Base-by-base conservation (phyloP, 1,140 invertebrate genomes). In the Bombus terrestris region DNA sequence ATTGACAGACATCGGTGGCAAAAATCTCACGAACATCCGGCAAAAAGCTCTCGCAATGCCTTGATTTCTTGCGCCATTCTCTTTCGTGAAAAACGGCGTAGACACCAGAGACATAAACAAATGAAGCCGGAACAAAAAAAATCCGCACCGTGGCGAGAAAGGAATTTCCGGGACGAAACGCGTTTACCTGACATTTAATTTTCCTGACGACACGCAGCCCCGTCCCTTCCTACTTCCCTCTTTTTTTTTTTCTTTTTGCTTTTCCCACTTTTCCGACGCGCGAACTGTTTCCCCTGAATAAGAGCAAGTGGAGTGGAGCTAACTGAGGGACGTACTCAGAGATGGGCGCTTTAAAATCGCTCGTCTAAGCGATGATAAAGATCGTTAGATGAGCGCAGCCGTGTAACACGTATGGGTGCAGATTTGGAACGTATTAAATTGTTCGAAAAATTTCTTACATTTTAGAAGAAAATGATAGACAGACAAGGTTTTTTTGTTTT, bases 101-200 rank as follows among this genome's bases (percentile, higher is more conserved):
- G 47, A 57, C 47, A 57, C 47, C 39, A 39, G 66, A 15, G 13
- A 37, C 83, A 22, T 80, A 84, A 79, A 84, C 76, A 84, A 71
- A 84, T 84, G 83, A 62, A 72, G 66, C 39, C 13, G 3, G 18
- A 35, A 72, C n/a, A 62, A 84, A 79, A 84, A 78, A 71, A 62
- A 47, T 25, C 32, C 66, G 28, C 39, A 12, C 37, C 35, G 53
- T 72, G 9, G 68, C 37, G 76, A 59, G 62, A 80, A 71, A 79
- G 68, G 53, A 80, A 80, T 84, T 84, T 62, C 53, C 68, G 41
- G 53, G 15, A 32, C 37, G 39, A 47, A 84, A 79, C 66, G 75
- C 83, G 83, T 84, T 84, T 84, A 79, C 76, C 66, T 69, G 83
- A 84, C 83, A 84, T 84, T 84, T 84, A 84, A 84, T 84, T 84